A percentile compares a stretch with the other conserved stretches of the same genome.
Conservation (phyloP, 2,797 vertebrate genomes). For the Tokudaia tokunoshimensis region DNA sequence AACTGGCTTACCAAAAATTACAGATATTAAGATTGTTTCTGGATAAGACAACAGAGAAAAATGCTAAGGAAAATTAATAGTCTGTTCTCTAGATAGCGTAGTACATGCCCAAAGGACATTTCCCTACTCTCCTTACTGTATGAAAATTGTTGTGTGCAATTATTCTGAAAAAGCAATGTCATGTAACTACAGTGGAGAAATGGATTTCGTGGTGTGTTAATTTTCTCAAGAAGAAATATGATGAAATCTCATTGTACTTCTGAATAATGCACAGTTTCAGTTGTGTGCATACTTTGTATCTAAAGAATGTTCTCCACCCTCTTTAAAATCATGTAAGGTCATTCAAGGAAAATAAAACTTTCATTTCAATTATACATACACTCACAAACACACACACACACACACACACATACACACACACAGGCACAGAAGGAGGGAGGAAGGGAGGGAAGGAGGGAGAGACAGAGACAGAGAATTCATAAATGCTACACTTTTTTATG, state of each 20-base stretch:
- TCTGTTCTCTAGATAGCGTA: not conserved
- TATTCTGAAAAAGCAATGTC: not conserved
- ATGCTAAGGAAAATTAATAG: not conserved
- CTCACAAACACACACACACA: not conserved
- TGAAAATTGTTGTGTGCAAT: not conserved
- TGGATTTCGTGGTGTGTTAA: not conserved
- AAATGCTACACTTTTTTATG: not conserved
- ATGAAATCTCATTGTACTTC: not conserved
- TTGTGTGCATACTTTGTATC: rapidly evolving
- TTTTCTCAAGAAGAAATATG: not conserved
- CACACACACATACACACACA: not conserved
- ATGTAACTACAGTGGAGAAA: not conserved
- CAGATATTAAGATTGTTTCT: not conserved
- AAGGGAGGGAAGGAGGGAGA: not conserved
- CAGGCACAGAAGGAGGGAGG: not conserved
- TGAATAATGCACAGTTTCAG: not conserved
- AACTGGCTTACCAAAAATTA: not conserved
- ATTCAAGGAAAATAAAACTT: not conserved
- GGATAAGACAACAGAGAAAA: not conserved
- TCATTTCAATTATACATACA: not conserved
- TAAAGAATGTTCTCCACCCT: not conserved
- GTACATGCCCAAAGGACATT: not conserved
- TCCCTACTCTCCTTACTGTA: not conserved
- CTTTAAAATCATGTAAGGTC: not conserved
- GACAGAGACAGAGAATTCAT: not conserved